Conservation (phyloP, 92 coral and sea anemone species). For the Zoanthus sociatus region DNA sequence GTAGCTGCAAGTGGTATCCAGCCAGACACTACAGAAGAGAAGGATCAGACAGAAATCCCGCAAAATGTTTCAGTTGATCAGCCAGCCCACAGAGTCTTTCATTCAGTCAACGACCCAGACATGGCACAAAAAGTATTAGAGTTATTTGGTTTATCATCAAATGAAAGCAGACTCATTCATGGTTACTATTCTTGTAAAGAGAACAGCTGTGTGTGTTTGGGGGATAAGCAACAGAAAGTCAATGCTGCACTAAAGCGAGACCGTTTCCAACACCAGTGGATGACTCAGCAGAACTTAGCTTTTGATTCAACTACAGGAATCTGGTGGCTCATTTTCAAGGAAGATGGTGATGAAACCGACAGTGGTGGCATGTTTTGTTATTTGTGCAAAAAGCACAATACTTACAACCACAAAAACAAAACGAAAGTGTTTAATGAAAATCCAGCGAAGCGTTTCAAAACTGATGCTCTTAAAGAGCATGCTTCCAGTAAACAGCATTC, state of each 20-base stretch:
- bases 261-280: slow-evolving; percentile 52
- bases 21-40: slow-evolving; percentile 9
- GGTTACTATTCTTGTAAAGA: slow-evolving; percentile 54
- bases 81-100: slow-evolving; percentile 14
- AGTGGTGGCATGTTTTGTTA: slow-evolving; percentile 34
- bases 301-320: slow-evolving; percentile 50
- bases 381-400: slow-evolving; percentile 45
- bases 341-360: slow-evolving; percentile 47
- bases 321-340: slow-evolving; percentile 52
- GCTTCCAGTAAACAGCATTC: slow-evolving; percentile 47
- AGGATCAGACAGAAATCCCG: slow-evolving; percentile 9
- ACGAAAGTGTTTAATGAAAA: slow-evolving; percentile 42
- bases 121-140: slow-evolving; percentile 9
- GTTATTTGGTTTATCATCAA: slow-evolving; percentile 9
- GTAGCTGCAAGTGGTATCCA: slow-evolving; percentile 9
- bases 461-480: slow-evolving; percentile 54
- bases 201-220: slow-evolving; percentile 48
- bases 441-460: slow-evolving; percentile 49
- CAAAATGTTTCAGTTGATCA: slow-evolving; percentile 9
- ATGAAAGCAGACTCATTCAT: slow-evolving; percentile 39
- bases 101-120: slow-evolving; percentile 9
- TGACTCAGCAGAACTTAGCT: slow-evolving; percentile 39
- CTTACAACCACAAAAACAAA: slow-evolving; percentile 45
- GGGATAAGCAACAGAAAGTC: slow-evolving; percentile 50
- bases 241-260: slow-evolving; percentile 50